These are phyloP conservation scores for Oreamnos americanus DNA, from an alignment of 2,113 vertebrate genomes.

Conservation along the genomic window DNA sequence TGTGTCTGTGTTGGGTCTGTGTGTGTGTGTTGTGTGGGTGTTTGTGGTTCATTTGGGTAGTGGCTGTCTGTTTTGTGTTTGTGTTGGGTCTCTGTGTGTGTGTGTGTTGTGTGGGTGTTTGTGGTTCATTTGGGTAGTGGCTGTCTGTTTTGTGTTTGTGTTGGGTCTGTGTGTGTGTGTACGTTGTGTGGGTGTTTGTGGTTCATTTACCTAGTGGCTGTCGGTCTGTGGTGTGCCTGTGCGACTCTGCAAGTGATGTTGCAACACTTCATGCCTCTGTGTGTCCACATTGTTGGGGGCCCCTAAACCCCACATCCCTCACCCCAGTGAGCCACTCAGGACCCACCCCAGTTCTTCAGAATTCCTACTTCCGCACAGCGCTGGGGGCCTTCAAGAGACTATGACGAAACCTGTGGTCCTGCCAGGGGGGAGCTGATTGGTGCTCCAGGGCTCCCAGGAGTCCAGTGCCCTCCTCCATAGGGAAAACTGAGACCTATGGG, in stretches of 20 bases:
- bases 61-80: neutral
- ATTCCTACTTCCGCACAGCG: neutral
- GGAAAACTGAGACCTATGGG: neutral
- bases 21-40: neutral
- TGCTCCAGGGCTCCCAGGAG: neutral
- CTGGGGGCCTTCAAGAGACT: neutral
- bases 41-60: accelerated
- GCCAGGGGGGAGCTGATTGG: neutral
- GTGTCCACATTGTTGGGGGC: neutral
- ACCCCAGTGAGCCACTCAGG: neutral
- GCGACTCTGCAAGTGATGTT: neutral
- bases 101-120: neutral
- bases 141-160: neutral
- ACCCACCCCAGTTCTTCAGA: neutral
- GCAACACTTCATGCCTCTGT: accelerated
- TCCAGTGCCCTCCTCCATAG: neutral
- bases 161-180: neutral
- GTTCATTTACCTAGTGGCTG: neutral
- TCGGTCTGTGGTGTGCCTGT: neutral
- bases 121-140: neutral
- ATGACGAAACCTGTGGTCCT: neutral
- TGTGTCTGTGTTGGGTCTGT: neutral
- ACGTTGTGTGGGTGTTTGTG: neutral
- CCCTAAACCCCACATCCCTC: neutral
- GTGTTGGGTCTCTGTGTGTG: neutral